A percentile compares a stretch with the other conserved stretches of the same genome.
phyloP scores from a whole-genome alignment of 2,888 invertebrate species.

The Encarsia formosa region DNA sequence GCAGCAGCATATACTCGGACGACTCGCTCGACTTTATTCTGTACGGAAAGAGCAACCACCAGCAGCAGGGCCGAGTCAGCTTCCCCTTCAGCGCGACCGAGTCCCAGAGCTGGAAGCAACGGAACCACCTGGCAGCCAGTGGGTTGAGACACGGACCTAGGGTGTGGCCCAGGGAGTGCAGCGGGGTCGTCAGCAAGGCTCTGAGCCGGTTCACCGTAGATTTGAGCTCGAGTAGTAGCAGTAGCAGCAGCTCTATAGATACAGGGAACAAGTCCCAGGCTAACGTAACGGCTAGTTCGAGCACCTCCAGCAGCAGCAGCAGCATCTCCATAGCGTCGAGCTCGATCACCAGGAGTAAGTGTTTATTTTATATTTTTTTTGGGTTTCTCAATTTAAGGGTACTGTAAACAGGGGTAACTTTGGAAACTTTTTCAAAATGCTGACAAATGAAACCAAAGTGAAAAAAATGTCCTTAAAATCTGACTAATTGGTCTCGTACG shows the following conservation, averaged over 20 bases:
- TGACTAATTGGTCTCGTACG: too few relatives aligned
- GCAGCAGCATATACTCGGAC: constrained; percentile 54
- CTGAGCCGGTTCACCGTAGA: constrained; percentile 48
- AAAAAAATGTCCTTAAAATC: background rate
- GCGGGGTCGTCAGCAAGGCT: constrained; percentile 51
- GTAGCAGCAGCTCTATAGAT: constrained; percentile 1
- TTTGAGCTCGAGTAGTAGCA: constrained; percentile 12
- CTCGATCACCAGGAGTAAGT: constrained; percentile 25
- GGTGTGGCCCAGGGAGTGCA: constrained; percentile 51
- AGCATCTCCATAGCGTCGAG: constrained; percentile 21
- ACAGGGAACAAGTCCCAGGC: constrained; percentile 14
- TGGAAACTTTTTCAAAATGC: too few relatives aligned
- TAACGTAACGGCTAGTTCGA: constrained; percentile 18
- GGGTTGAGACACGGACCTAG: constrained; percentile 27
- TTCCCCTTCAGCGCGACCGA: constrained; percentile 46
- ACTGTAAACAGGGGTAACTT: too few relatives aligned
- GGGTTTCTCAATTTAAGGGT: too few relatives aligned
- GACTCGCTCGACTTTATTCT: constrained; percentile 52
- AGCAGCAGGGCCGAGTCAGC: constrained; percentile 43
- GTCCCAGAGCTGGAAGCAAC: constrained; percentile 33
- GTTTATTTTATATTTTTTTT: background rate
- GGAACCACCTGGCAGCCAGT: constrained; percentile 4
- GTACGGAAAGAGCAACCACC: constrained; percentile 44
- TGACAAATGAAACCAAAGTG: too few relatives aligned
- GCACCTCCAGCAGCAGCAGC: constrained; percentile 21